Conservation (phyloP, 2,797 vertebrate genomes). For the Octomys mimax region DNA sequence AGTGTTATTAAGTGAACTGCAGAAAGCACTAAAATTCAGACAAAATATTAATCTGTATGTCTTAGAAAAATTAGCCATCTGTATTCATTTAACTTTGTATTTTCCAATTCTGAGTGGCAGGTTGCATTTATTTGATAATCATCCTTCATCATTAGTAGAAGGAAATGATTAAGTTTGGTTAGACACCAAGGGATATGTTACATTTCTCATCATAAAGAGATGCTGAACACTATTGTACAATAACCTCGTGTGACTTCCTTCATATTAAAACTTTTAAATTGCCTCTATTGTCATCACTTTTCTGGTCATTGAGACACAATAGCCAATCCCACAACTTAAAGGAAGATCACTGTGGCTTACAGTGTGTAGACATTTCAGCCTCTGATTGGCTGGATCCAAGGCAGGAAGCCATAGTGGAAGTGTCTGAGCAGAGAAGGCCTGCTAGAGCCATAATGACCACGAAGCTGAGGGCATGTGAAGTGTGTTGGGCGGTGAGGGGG, state of each 20-base stretch:
- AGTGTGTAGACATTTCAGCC: background rate
- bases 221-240: background rate
- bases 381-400: no score
- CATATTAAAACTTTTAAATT: background rate
- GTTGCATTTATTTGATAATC: background rate
- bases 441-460: no score
- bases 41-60: background rate
- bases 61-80: background rate
- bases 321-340: background rate
- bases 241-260: background rate
- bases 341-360: background rate
- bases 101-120: background rate
- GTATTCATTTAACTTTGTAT: background rate
- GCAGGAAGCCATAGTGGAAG: no score
- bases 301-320: background rate
- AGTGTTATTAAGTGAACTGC: background rate
- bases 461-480: background rate
- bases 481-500: rapidly evolving
- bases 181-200: background rate
- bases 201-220: background rate
- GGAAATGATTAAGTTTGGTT: background rate
- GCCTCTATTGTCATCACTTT: background rate
- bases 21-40: background rate
- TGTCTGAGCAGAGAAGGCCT: background rate
- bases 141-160: background rate